These are phyloP conservation scores for Toxostoma redivivum DNA, from an alignment of 2,113 vertebrate genomes.

Conservation along the genomic window DNA sequence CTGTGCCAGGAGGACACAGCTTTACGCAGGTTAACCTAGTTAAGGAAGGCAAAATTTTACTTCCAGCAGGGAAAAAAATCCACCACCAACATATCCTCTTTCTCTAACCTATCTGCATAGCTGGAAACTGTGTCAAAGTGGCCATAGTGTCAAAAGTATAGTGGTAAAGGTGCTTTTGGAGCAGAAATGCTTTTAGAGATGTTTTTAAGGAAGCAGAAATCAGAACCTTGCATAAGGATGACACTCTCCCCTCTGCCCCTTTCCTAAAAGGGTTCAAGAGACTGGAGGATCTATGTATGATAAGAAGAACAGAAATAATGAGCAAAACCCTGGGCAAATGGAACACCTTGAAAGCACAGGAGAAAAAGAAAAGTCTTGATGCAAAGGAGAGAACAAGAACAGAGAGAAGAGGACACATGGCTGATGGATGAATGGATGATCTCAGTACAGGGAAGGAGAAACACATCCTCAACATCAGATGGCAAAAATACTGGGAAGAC, in stretches of 20 bases:
- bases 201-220: neutral
- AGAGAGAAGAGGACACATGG: neutral
- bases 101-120: neutral
- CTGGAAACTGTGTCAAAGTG: neutral
- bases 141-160: neutral
- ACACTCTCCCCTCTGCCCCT: neutral
- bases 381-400: neutral
- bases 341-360: neutral
- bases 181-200: neutral
- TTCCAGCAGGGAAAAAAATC: neutral
- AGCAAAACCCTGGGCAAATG: neutral
- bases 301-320: neutral
- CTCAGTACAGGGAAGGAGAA: neutral
- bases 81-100: neutral
- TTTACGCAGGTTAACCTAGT: neutral
- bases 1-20: neutral
- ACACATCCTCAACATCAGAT: neutral
- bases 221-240: neutral
- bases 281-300: neutral
- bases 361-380: neutral
- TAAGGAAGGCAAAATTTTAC: neutral
- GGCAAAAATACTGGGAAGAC: neutral
- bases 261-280: neutral
- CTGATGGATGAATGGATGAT: neutral
- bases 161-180: fast-evolving